Percentiles rank a stretch among this genome's conserved stretches.
phyloP scores from a whole-genome alignment of 2,113 vertebrate genomes.

The Regulus satrapa region DNA sequence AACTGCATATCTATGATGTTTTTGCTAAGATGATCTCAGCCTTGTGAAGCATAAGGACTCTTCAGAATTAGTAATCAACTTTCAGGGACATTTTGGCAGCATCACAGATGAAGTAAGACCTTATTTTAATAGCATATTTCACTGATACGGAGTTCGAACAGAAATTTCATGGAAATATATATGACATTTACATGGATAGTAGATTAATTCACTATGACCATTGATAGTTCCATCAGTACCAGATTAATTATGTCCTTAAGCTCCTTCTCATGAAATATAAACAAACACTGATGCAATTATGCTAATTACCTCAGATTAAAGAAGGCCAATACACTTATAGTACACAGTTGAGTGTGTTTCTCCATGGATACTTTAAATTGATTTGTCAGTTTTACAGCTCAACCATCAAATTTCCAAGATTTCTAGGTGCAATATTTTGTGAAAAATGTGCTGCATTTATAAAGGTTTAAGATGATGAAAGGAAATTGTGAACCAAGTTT shows the following conservation, averaged over 20 bases:
- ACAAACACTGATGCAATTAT: neutral
- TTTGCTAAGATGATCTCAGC: neutral
- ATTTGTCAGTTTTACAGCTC: conserved; percentile 11
- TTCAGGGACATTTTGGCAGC: conserved; percentile 20
- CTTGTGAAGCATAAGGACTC: neutral
- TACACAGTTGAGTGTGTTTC: neutral
- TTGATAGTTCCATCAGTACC: neutral
- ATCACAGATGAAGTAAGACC: neutral
- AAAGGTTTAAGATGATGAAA: neutral
- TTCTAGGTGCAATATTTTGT: neutral
- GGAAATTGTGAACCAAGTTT: neutral
- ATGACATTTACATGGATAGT: neutral
- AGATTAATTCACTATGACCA: conserved; percentile 41
- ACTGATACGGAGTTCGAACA: neutral
- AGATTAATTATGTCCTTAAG: conserved; percentile 42
- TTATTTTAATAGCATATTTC: conserved; percentile 20
- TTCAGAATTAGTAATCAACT: neutral
- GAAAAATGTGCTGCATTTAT: neutral
- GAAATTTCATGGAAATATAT: neutral
- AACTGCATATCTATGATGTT: neutral
- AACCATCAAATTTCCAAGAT: neutral
- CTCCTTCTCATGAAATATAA: neutral
- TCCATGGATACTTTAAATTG: neutral
- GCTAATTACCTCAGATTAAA: neutral
- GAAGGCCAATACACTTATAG: neutral